Base-by-base conservation (phyloP, 2,797 vertebrate genomes). In the Cuculus canorus region DNA sequence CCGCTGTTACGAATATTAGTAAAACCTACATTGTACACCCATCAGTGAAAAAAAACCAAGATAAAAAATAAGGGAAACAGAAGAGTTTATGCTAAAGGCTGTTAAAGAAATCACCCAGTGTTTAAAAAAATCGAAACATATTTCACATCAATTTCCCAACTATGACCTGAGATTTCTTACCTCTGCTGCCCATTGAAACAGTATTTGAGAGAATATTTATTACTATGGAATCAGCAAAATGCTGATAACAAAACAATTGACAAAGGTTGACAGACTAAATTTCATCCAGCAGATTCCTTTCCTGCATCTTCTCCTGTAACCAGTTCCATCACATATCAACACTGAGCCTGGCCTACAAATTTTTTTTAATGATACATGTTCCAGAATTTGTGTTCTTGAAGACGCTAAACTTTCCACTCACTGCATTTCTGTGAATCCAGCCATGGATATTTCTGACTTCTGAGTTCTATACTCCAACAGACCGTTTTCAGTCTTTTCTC, bases 31-130 rank as follows among this genome's bases (percentile, higher is more conserved):
- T 5, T 39, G 10, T 48, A 8, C 24, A 85, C 37, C 19, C 32
- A n/a, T 30, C 43, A 66, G n/a, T n/a, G 47, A 88, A 95, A 95
- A 92, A 70, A 88, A n/a, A n/a, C n/a, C 17, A 79, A 35, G 50
- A 41, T 8, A 39, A 88, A 90, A 57, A 12, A 52, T 2, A 63
- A 5, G 76, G 33, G 15, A 79, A 80, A 68, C 5, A 61, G 33
- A 50, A 57, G 75, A 52, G 13, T 33, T 75, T 43, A 45, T 54
- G 19, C 15, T 71, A 65, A 87, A 85, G 25, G 24, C 16, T 43
- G 11, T 54, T 71, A 59, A 80, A 73, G 19, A 92, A 82, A 81
- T 65, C 27, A 65, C 1, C 2, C 35, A 78, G 5, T 25, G 8
- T 75, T 50, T 11, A 85, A 87, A 86, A 39, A 80, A 78, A 43